phyloP scores from a whole-genome alignment of 2,113 vertebrate species.

The Sardina pilchardus region DNA sequence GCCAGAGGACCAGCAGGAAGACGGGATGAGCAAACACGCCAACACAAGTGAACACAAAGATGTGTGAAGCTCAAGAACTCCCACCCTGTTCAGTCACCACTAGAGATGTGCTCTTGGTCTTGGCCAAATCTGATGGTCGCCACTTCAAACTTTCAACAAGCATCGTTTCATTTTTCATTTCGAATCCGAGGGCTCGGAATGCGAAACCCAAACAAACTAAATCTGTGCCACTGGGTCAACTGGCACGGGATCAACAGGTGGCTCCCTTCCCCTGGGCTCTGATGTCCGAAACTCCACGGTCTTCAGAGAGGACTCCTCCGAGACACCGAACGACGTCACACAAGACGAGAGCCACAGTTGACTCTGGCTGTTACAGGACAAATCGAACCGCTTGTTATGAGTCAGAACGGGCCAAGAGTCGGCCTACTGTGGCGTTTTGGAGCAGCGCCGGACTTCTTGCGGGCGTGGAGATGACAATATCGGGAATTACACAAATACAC shows the following conservation, averaged over 20 bases:
- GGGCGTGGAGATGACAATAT: not conserved
- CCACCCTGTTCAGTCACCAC: not conserved
- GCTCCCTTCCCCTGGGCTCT: not conserved
- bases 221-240: not conserved
- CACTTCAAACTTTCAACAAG: not conserved
- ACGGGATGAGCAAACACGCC: not conserved
- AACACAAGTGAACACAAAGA: not conserved
- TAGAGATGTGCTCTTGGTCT: not conserved
- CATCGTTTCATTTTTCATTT: not conserved
- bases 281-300: no score
- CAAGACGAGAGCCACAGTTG: not conserved
- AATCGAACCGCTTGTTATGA: not conserved
- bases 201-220: not conserved
- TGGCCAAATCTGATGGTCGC: not conserved
- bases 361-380: not conserved
- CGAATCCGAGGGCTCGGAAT: not conserved
- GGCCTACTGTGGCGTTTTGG: not conserved
- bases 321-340: not conserved
- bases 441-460: not conserved
- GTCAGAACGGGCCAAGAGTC: not conserved
- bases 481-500: not conserved
- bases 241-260: not conserved
- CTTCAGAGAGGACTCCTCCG: not conserved
- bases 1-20: not conserved
- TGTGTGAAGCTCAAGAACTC: not conserved